phyloP scores from a whole-genome alignment of 23 tunicate species.

The Oikopleura vanhoeffeni region DNA sequence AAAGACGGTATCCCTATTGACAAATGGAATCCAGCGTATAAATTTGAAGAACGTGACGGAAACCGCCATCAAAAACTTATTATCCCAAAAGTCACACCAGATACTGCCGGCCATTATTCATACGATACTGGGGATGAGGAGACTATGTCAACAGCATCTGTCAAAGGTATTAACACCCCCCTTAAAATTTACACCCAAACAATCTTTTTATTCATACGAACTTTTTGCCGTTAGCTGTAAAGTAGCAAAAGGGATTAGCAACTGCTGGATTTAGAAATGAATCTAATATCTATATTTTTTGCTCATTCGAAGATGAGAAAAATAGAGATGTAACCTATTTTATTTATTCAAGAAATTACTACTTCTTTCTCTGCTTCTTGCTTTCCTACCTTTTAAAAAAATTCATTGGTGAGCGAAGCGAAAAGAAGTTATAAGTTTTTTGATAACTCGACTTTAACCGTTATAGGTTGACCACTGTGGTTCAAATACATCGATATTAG shows the following conservation, averaged over 20 bases:
- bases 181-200: background rate
- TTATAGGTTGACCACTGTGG: too few relatives aligned
- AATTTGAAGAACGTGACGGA: background rate
- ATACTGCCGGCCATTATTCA: slow-evolving; percentile 41
- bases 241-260: background rate
- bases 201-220: background rate
- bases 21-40: background rate
- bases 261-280: too few relatives aligned
- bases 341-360: too few relatives aligned
- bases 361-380: background rate
- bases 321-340: too few relatives aligned
- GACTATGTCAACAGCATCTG: slow-evolving; percentile 24
- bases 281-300: too few relatives aligned
- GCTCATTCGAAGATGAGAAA: background rate
- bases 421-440: background rate
- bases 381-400: background rate
- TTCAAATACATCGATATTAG: too few relatives aligned
- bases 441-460: too few relatives aligned
- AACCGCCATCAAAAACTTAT: slow-evolving; percentile 25
- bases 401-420: background rate
- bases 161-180: slow-evolving; percentile 25
- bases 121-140: slow-evolving; percentile 41
- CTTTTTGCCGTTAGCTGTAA: slow-evolving; percentile 15
- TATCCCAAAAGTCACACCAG: slow-evolving; percentile 26
- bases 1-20: background rate